These are phyloP conservation scores for Drosophila mimetica DNA, from an alignment of 2,888 invertebrate species.

Conservation along the genomic window DNA sequence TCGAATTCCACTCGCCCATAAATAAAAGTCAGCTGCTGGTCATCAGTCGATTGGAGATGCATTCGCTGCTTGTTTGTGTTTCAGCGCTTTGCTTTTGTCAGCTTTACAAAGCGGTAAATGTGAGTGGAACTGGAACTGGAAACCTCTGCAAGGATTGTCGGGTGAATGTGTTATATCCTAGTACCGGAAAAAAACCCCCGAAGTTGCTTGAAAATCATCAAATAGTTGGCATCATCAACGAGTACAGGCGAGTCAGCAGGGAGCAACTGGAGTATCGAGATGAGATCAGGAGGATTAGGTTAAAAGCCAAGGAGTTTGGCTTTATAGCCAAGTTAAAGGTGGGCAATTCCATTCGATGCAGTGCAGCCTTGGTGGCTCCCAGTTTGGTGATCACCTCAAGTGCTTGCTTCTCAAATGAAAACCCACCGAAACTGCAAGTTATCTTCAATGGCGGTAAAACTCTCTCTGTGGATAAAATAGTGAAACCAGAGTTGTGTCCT, in stretches of 20 bases:
- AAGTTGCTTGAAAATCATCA: slow-evolving; percentile 2
- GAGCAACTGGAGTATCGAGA: background rate
- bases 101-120: background rate
- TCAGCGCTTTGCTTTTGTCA: slow-evolving; percentile 25
- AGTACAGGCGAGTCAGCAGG: slow-evolving; percentile 12
- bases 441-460: background rate
- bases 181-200: background rate
- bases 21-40: slow-evolving; percentile 49
- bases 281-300: background rate
- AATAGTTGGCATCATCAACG: slow-evolving; percentile 34
- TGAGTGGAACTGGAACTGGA: no score
- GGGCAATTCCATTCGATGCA: slow-evolving; percentile 3
- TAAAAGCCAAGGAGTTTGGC: slow-evolving; percentile 1
- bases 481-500: background rate
- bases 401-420: slow-evolving; percentile 2
- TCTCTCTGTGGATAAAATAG: background rate
- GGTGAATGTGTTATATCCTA: slow-evolving; percentile 27
- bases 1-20: slow-evolving; percentile 50
- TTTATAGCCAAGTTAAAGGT: slow-evolving; percentile 33
- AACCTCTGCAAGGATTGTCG: slow-evolving; percentile 25
- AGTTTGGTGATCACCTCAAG: slow-evolving; percentile 15
- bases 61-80: slow-evolving; percentile 45
- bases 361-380: slow-evolving; percentile 22
- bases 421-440: background rate
- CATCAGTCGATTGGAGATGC: slow-evolving; percentile 46